Base-by-base conservation (phyloP, 2,888 invertebrate species). In the Athetis lepigone region DNA sequence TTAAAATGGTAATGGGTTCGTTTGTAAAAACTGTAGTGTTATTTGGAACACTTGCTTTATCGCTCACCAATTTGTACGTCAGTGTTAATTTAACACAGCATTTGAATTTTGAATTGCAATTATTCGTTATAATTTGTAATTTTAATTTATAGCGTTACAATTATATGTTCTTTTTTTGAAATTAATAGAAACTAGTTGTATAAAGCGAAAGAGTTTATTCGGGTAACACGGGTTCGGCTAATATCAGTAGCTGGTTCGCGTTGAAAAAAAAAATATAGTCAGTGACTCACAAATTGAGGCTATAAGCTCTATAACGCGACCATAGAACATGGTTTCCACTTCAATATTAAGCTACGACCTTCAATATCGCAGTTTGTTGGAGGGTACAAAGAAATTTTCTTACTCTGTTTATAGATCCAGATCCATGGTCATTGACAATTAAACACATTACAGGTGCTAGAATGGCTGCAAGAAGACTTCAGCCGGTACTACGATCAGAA, bases 401-500 rank as follows among this genome's bases (percentile, higher is more conserved):
- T 11, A 11, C 2, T 33, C 4, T 33, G 13, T 33, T 4, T 33
- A n/a, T n/a, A 2, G 9, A 0, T 4, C 13, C 13, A 33, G 33
- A 33, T 33, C 7, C 19, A 62, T 36, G 9, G 5, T 33, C 2
- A 45, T 16, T 65, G 40, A 67, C 29, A 50, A 42, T 11, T 33
- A 9, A 8, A 1, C 7, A 19, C 39, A 5, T 86, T 90, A 11
- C 95, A 97, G 92, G 98, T 98, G 2, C 95, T 98, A 58, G 97
- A 98, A 84, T 98, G 98, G 98, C 95, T 98, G 25, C 97, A 97
- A 86, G 98, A 98, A 92, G 98, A 98, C 89, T 98, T 98, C 91
- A 96, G 95, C 68, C 95, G 98, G 25, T 96, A 97, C 89, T 98
- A 98, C 85, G 97, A 97, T 29, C 98, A 98, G 88, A 98, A 98